Conservation (phyloP, 2,113 vertebrate species). For the Dromaius novaehollandiae region DNA sequence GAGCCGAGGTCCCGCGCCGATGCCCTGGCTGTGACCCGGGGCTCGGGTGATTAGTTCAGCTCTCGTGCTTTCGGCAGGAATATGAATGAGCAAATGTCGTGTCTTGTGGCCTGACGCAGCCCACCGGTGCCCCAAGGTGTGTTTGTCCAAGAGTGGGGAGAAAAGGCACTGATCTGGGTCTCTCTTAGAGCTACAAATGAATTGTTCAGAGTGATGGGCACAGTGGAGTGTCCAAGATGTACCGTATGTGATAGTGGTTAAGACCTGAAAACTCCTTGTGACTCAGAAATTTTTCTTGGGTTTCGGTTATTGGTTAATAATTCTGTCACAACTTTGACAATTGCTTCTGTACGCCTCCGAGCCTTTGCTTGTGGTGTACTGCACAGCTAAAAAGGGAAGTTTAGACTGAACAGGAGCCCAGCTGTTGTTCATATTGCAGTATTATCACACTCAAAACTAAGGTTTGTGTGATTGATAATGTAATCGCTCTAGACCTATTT, state of each 20-base stretch:
- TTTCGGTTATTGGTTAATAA: not conserved
- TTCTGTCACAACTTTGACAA: not conserved
- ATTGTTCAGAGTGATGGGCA: not conserved
- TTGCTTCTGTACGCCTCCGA: not conserved
- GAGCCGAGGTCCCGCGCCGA: not conserved
- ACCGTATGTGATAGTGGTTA: not conserved
- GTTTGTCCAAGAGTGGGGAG: not conserved
- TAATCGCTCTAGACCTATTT: not conserved
- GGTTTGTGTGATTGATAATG: not conserved
- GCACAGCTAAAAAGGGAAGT: not conserved
- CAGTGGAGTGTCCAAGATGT: not conserved
- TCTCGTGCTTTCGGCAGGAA: not conserved
- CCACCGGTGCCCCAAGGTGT: accelerated
- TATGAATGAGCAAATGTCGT: not conserved
- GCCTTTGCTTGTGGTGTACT: not conserved
- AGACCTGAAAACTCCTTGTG: not conserved
- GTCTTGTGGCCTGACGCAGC: not conserved
- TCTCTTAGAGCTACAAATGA: not conserved
- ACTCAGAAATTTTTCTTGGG: not conserved
- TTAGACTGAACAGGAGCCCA: not conserved
- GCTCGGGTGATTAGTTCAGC: constrained; percentile 30
- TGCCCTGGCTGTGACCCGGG: constrained; percentile 58
- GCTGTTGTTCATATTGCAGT: constrained; percentile 20
- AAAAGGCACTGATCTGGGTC: not conserved
- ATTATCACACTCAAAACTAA: not conserved